phyloP scores from a whole-genome alignment of 2,888 invertebrate genomes.

The Temnothorax unifasciatus region DNA sequence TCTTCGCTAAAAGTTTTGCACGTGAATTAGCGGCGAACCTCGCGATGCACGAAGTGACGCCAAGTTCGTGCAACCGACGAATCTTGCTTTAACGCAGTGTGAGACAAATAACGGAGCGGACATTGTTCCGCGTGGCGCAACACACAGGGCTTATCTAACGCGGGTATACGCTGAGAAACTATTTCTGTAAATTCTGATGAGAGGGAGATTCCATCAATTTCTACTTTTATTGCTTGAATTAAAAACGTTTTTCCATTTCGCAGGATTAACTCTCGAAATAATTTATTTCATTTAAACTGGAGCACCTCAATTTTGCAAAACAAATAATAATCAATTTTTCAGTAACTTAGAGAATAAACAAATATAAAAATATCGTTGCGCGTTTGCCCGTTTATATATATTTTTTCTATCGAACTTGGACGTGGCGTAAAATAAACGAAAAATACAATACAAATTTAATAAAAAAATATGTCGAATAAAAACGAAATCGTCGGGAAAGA shows the following conservation, averaged over 20 bases:
- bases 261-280: background rate
- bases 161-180: background rate
- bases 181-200: conserved; percentile 23
- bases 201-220: too few relatives aligned
- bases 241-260: background rate
- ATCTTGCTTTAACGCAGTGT: conserved; percentile 26
- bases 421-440: background rate
- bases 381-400: background rate
- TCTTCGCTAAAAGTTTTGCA: conserved; percentile 29
- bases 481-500: background rate
- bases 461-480: background rate
- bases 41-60: conserved; percentile 8
- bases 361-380: background rate
- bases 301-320: background rate
- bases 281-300: background rate
- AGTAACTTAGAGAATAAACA: background rate
- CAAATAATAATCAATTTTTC: background rate
- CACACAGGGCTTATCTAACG: background rate
- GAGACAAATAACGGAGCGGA: conserved; percentile 47
- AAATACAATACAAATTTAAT: background rate
- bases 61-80: background rate
- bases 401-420: background rate
- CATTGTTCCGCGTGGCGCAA: conserved; percentile 9
- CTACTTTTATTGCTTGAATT: background rate
- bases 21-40: conserved; percentile 22